Conservation (phyloP, 1,140 invertebrate species). For the Drosophila santomea region DNA sequence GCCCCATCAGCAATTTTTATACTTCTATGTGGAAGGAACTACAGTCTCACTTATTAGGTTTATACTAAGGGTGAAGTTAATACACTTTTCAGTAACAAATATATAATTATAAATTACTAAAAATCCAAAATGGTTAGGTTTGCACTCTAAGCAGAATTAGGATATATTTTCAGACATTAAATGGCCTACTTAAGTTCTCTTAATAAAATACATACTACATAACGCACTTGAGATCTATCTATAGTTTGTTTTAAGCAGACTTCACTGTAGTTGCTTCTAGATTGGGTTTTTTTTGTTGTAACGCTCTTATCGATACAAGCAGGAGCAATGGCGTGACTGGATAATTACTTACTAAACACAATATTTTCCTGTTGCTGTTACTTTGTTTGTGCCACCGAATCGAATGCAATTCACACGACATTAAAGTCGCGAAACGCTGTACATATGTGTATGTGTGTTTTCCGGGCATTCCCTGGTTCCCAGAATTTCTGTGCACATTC, state of each 20-base stretch:
- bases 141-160: too few relatives aligned
- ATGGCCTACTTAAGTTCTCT: too few relatives aligned
- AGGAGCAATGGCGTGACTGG: constrained; percentile 38
- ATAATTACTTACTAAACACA: constrained; percentile 55
- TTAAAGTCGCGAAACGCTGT: constrained; percentile 20
- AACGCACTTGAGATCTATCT: too few relatives aligned
- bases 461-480: too few relatives aligned
- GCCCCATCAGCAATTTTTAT: not conserved
- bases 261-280: not conserved
- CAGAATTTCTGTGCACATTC: not conserved
- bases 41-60: not conserved
- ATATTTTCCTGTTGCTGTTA: constrained; percentile 46
- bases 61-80: too few relatives aligned
- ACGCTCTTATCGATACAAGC: constrained; percentile 32
- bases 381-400: constrained; percentile 16
- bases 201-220: too few relatives aligned
- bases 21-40: too few relatives aligned
- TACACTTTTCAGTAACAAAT: too few relatives aligned
- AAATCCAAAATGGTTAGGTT: too few relatives aligned
- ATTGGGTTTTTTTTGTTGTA: constrained; percentile 12
- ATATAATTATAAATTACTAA: too few relatives aligned
- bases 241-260: not conserved
- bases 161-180: too few relatives aligned
- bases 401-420: constrained; percentile 53
- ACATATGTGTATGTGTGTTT: too few relatives aligned